Evolutionary conservation across 2,888 invertebrate genomes (phyloP).

Genomic region (Lottia gigantea): DNA sequence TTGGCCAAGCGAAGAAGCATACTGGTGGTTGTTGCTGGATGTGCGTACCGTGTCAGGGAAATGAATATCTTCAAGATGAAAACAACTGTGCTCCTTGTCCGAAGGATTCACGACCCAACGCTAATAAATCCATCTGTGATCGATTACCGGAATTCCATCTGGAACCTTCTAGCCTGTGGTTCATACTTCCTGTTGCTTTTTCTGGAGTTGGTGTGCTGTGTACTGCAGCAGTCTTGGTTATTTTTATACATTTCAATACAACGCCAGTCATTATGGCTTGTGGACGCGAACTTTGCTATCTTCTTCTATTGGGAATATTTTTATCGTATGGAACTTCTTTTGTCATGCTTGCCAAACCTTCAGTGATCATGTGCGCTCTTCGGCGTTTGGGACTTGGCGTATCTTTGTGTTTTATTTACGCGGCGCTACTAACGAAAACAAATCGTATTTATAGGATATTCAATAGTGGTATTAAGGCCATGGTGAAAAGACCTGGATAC

Average conservation of each 20-base stretch:
- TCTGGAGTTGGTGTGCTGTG: slow-evolving; percentile 75
- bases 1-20: slow-evolving; percentile 71
- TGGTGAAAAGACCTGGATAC: slow-evolving; percentile 79
- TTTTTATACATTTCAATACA: slow-evolving; percentile 74
- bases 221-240: slow-evolving; percentile 75
- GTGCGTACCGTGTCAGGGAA: slow-evolving; percentile 76
- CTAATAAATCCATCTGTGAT: slow-evolving; percentile 71
- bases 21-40: slow-evolving; percentile 77
- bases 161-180: slow-evolving; percentile 77
- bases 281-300: slow-evolving; percentile 81
- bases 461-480: slow-evolving; percentile 72
- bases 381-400: slow-evolving; percentile 78
- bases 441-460: slow-evolving; percentile 80
- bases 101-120: slow-evolving; percentile 75
- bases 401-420: slow-evolving; percentile 80
- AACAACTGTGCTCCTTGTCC: slow-evolving; percentile 74
- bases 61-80: slow-evolving; percentile 68
- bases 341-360: slow-evolving; percentile 77
- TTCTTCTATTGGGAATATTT: slow-evolving; percentile 77
- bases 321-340: slow-evolving; percentile 80
- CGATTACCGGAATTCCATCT: slow-evolving; percentile 74
- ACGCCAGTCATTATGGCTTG: slow-evolving; percentile 84
- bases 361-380: slow-evolving; percentile 75
- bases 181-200: slow-evolving; percentile 75
- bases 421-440: slow-evolving; percentile 81